phyloP scores from a whole-genome alignment of 2,113 vertebrate genomes.

The Glareola pratincola region DNA sequence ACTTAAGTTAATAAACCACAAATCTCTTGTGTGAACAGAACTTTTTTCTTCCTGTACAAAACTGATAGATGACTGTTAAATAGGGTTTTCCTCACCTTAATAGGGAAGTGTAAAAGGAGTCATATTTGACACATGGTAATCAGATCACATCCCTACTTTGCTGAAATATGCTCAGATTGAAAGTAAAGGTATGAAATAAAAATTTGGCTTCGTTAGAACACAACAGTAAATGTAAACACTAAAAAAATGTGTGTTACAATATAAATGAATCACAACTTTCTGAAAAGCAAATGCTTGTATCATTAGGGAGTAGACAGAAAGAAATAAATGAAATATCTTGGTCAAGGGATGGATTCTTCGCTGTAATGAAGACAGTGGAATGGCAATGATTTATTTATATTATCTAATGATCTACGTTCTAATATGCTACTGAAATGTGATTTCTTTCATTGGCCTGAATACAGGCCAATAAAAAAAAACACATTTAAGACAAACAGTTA shows the following conservation, averaged over 20 bases:
- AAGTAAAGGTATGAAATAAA: not conserved
- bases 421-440: not conserved
- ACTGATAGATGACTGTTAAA: not conserved
- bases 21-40: not conserved
- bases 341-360: not conserved
- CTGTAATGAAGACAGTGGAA: not conserved
- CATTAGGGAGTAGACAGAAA: not conserved
- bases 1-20: not conserved
- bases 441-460: not conserved
- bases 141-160: not conserved
- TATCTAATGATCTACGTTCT: not conserved
- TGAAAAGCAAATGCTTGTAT: not conserved
- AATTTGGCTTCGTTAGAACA: not conserved
- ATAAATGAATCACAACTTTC: not conserved
- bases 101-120: not conserved
- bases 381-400: not conserved
- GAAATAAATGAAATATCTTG: not conserved
- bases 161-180: not conserved
- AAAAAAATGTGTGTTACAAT: not conserved
- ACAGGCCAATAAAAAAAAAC: not conserved
- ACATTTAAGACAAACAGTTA: not conserved
- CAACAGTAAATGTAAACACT: not conserved
- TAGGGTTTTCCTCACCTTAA: not conserved
- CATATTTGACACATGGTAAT: not conserved
- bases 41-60: not conserved